Conservation (phyloP, 2,797 vertebrate species). For the Gouania willdenowi region DNA sequence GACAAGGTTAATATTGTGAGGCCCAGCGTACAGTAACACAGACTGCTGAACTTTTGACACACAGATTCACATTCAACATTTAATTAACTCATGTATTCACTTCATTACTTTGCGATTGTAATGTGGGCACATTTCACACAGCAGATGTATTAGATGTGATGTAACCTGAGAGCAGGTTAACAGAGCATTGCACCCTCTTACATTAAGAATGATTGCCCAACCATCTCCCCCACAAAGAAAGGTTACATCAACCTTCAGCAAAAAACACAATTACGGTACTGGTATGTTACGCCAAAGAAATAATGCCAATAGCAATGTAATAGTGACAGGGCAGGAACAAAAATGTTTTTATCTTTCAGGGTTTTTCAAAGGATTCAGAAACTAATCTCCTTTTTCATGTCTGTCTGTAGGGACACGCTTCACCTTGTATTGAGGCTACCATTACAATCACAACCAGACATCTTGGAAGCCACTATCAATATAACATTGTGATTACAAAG, state of each 20-base stretch:
- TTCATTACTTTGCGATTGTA: constrained; percentile 59
- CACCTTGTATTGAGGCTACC: constrained; percentile 41
- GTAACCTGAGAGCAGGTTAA: constrained; percentile 72
- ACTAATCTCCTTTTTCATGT: too few species aligned
- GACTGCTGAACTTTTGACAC: constrained; percentile 56
- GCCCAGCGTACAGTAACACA: constrained; percentile 38
- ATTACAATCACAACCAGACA: too few species aligned
- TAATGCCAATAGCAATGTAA: constrained; percentile 43
- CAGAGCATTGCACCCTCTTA: constrained; percentile 34
- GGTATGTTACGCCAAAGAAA: constrained; percentile 1
- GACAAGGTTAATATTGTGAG: constrained; percentile 67
- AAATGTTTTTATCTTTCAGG: too few species aligned
- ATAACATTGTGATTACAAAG: too few species aligned
- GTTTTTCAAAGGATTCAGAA: too few species aligned
- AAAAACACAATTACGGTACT: too few species aligned
- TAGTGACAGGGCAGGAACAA: constrained; percentile 31
- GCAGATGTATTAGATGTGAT: constrained; percentile 55
- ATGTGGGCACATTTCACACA: constrained; percentile 35
- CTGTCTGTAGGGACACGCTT: constrained; percentile 46
- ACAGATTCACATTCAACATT: constrained; percentile 49
- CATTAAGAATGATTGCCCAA: constrained; percentile 70
- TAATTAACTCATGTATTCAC: constrained; percentile 52
- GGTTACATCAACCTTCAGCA: constrained; percentile 72
- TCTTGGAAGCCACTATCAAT: too few species aligned
- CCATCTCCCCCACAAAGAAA: constrained; percentile 57